phyloP scores from a whole-genome alignment of 1,140 invertebrate species.

The Drosophila ambigua region DNA sequence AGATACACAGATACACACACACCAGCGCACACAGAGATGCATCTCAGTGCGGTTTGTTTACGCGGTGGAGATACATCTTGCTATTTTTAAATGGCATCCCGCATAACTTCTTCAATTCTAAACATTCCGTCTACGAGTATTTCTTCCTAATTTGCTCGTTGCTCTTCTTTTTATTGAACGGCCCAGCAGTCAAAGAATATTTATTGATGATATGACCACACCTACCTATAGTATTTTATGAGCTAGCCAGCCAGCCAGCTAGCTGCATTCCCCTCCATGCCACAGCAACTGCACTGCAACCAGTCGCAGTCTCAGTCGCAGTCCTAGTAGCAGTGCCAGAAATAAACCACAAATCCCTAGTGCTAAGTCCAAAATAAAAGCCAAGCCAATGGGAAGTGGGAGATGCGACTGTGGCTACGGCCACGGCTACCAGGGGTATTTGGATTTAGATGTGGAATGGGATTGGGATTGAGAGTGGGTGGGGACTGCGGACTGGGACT shows the following conservation, averaged over 20 bases:
- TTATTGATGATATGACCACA: slow-evolving; percentile 80
- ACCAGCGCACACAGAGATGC: slow-evolving; percentile 24
- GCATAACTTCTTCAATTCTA: slow-evolving; percentile 59
- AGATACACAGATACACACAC: slow-evolving; percentile 34
- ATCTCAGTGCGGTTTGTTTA: slow-evolving; percentile 58
- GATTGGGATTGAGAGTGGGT: slow-evolving; percentile 8
- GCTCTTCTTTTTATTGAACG: slow-evolving; percentile 74
- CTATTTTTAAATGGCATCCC: slow-evolving; percentile 69
- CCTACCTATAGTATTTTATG: slow-evolving; percentile 61
- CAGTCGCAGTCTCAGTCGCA: neutral
- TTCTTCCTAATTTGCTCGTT: slow-evolving; percentile 70
- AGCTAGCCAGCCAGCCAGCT: slow-evolving; percentile 20
- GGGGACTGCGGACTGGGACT: slow-evolving; percentile 13
- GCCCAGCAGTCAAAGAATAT: slow-evolving; percentile 50
- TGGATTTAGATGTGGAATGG: neutral
- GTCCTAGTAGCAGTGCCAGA: slow-evolving; percentile 40
- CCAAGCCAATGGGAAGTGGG: slow-evolving; percentile 47
- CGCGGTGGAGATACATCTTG: slow-evolving; percentile 51
- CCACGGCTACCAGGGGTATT: slow-evolving; percentile 14
- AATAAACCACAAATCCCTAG: slow-evolving; percentile 75
- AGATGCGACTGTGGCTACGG: slow-evolving; percentile 36
- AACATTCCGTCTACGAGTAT: slow-evolving; percentile 60
- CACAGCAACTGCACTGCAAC: too few species aligned
- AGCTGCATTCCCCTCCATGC: too few species aligned
- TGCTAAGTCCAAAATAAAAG: slow-evolving; percentile 71